Evolutionary conservation across 2,888 invertebrate species (phyloP).

Genomic region (Sarcophaga carnaria): DNA sequence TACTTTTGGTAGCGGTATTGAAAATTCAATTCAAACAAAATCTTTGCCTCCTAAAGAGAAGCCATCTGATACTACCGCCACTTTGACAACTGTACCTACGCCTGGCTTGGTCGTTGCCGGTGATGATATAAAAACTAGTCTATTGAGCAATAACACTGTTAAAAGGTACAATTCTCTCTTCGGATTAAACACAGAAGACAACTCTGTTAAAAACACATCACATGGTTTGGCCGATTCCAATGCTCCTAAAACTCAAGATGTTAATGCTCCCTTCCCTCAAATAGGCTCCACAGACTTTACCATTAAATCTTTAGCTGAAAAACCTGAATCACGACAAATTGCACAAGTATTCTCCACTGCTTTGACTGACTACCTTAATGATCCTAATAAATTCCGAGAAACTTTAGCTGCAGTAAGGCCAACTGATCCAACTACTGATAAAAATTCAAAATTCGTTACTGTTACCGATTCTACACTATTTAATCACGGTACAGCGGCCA

Average conservation of each 20-base stretch:
- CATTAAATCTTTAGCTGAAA: conserved; percentile 82
- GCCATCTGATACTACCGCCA: conserved; percentile 74
- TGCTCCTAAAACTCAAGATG: conserved; percentile 28
- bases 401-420: conserved; percentile 90
- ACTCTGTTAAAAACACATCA: conserved; percentile 79
- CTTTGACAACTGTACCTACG: conserved; percentile 74
- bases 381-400: conserved; percentile 90
- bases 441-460: conserved; percentile 74
- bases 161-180: conserved; percentile 78
- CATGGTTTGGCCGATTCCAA: conserved; percentile 69
- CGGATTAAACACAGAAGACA: conserved; percentile 74
- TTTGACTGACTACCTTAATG: conserved; percentile 90
- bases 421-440: conserved; percentile 86
- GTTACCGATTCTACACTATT: conserved; percentile 75
- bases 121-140: conserved; percentile 83
- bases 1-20: neutral
- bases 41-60: conserved; percentile 66
- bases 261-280: conserved; percentile 74
- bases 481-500: conserved; percentile 77
- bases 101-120: conserved; percentile 79
- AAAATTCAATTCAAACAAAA: neutral
- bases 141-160: conserved; percentile 84
- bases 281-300: conserved; percentile 85
- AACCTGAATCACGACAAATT: conserved; percentile 88
- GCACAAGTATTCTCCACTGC: conserved; percentile 93